phyloP scores from a whole-genome alignment of 2,888 invertebrate species.

The Megamerina dolium region DNA sequence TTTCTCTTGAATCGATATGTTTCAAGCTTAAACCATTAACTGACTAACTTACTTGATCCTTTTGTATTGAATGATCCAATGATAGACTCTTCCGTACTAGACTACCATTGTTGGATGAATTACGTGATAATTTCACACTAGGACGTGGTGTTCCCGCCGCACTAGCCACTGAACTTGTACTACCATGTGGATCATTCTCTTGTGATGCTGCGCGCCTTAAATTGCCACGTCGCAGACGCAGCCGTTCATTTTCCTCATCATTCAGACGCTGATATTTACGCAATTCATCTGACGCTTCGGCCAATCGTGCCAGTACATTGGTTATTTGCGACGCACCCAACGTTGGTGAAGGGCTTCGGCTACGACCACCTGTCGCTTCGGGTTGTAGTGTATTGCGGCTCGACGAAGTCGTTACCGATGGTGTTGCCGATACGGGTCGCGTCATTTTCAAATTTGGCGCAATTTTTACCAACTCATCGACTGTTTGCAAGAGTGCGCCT shows the following conservation, averaged over 20 bases:
- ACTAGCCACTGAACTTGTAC: constrained; percentile 41
- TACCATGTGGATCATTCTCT: constrained; percentile 58
- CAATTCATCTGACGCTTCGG: constrained; percentile 67
- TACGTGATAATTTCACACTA: constrained; percentile 41
- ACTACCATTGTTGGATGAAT: constrained; percentile 51
- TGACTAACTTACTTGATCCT: constrained; percentile 48
- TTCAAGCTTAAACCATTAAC: not conserved
- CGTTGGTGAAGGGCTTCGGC: constrained; percentile 43
- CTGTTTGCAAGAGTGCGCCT: constrained; percentile 66
- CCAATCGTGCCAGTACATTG: constrained; percentile 55
- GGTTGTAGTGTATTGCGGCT: constrained; percentile 36
- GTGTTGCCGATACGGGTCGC: constrained; percentile 34
- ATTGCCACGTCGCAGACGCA: constrained; percentile 47
- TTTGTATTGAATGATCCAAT: constrained; percentile 58
- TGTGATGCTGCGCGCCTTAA: constrained; percentile 56
- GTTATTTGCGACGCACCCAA: constrained; percentile 39
- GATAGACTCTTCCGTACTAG: constrained; percentile 66
- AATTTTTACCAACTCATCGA: constrained; percentile 72
- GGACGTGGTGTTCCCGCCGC: constrained; percentile 43
- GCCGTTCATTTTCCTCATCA: constrained; percentile 54
- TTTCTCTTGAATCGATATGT: not conserved
- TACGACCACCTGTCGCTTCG: constrained; percentile 30
- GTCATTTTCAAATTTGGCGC: constrained; percentile 62
- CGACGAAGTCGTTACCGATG: constrained; percentile 28
- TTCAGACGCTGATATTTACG: constrained; percentile 52